Percentiles rank a stretch among this genome's conserved stretches.
phyloP scores from a whole-genome alignment of 1,140 invertebrate species.

The Octopus sinensis region DNA sequence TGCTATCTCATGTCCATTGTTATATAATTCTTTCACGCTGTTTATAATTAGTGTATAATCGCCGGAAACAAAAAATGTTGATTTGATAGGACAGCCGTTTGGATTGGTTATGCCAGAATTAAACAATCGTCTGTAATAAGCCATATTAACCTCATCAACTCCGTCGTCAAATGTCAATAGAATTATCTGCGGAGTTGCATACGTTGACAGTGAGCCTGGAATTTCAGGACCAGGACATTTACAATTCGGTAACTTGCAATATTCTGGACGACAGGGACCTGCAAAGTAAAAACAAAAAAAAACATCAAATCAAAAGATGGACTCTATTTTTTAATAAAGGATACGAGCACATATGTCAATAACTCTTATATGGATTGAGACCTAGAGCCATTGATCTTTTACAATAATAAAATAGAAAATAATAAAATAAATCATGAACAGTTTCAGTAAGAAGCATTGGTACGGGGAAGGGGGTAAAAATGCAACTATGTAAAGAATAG shows the following conservation, averaged over 20 bases:
- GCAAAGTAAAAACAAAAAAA: not conserved
- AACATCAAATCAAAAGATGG: not conserved
- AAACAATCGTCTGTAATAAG: constrained; percentile 9
- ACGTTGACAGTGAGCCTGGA: not conserved
- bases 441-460: no score
- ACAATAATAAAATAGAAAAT: no score
- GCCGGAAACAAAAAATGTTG: constrained; percentile 94
- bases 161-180: constrained; percentile 24
- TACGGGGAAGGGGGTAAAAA: no score
- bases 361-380: no score
- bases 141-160: constrained; percentile 13
- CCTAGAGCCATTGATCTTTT: no score
- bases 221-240: constrained; percentile 73
- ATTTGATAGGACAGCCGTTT: constrained; percentile 93
- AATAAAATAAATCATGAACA: no score
- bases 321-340: no score
- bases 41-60: constrained; percentile 93
- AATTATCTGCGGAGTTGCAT: constrained; percentile 22
- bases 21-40: constrained; percentile 88
- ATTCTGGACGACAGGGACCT: not conserved
- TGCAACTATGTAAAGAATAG: no score
- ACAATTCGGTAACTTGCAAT: constrained; percentile 87
- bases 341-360: no score
- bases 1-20: constrained; percentile 93
- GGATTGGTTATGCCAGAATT: constrained; percentile 65